These are phyloP conservation scores for Xestia sexstrigata DNA, from an alignment of 2,888 invertebrate species.

Conservation along the genomic window DNA sequence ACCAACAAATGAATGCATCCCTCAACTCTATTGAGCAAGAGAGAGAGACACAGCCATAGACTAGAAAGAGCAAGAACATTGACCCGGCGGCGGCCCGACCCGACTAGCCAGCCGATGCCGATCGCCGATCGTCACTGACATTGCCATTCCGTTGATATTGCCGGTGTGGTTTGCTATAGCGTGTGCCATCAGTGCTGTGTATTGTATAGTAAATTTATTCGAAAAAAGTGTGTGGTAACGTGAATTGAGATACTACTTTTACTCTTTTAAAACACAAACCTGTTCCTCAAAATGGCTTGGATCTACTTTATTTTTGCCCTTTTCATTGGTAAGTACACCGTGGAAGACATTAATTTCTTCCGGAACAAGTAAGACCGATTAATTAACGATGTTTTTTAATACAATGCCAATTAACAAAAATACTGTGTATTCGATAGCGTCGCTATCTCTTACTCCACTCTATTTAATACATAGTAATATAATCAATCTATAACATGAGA, in stretches of 20 bases:
- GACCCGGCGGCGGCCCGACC: not conserved
- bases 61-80: not conserved
- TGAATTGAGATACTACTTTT: not conserved
- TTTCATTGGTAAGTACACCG: constrained; percentile 53
- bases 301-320: constrained; percentile 38
- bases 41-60: not conserved
- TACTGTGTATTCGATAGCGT: not conserved
- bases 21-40: not conserved
- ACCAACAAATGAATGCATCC: not conserved
- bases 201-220: not conserved
- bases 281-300: constrained; percentile 37
- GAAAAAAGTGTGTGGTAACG: constrained; percentile 2
- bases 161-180: not conserved
- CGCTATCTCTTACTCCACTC: not conserved
- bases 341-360: not conserved
- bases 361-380: not conserved
- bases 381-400: not conserved
- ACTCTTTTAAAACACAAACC: not conserved
- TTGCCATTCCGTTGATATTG: not conserved
- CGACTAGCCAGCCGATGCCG: not conserved
- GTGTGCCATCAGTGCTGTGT: not conserved
- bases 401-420: not conserved
- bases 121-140: too few relatives aligned
- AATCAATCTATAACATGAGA: not conserved
- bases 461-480: not conserved